A percentile compares a stretch with the other conserved stretches of the same genome.
Evolutionary conservation across 2,888 invertebrate species (phyloP).

Genomic region (Amiota communis): DNA sequence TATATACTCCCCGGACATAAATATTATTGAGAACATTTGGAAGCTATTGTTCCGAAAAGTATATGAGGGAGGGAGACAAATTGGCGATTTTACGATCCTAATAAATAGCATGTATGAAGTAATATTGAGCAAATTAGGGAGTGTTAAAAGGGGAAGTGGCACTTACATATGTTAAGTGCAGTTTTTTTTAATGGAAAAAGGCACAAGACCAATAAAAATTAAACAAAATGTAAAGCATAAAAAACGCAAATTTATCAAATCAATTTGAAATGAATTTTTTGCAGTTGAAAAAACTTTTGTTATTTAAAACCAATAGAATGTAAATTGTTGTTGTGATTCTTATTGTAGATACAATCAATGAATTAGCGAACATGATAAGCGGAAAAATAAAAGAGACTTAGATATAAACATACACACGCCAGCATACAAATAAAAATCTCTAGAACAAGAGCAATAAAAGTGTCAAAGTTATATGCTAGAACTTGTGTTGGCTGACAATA

Average conservation of each 20-base stretch:
- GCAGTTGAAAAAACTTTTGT: not conserved
- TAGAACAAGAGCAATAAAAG: slow-evolving; percentile 24
- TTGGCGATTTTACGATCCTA: too few species aligned
- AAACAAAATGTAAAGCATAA: not conserved
- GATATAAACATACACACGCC: not conserved
- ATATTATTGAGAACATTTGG: too few species aligned
- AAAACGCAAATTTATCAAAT: not conserved
- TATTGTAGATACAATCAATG: not conserved
- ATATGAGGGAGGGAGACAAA: too few species aligned
- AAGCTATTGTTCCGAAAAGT: too few species aligned
- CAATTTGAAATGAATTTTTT: not conserved
- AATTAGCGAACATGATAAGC: slow-evolving; percentile 19
- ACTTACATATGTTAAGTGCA: too few species aligned
- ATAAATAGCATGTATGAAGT: too few species aligned
- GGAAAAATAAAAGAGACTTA: slow-evolving; percentile 8
- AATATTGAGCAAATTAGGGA: too few species aligned
- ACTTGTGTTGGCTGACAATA: slow-evolving; percentile 14
- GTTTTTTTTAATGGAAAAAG: too few species aligned
- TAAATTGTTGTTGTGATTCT: not conserved
- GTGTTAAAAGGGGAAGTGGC: too few species aligned
- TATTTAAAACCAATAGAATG: slow-evolving; percentile 16
- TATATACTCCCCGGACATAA: too few species aligned
- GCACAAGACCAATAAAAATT: not conserved
- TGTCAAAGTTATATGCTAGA: slow-evolving; percentile 14
- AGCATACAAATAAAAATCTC: not conserved